Conservation (phyloP, 2,113 vertebrate species). For the Pterophyllum scalare region DNA sequence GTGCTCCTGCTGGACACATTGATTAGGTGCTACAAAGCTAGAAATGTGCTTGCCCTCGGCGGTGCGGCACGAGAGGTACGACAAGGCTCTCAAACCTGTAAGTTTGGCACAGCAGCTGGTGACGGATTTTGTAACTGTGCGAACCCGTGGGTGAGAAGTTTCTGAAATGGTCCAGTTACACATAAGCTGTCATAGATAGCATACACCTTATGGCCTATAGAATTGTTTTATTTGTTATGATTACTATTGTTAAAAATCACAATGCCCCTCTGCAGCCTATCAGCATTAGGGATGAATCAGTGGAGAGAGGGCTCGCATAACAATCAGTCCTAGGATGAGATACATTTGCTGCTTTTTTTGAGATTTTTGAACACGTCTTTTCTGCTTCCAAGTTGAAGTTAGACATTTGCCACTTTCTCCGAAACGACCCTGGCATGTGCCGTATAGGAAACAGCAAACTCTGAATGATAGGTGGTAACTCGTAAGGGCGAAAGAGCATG, state of each 20-base stretch:
- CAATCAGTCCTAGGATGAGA: neutral
- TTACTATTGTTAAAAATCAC: neutral
- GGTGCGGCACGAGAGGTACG: constrained; percentile 9
- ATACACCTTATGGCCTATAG: neutral
- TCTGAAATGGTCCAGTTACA: neutral
- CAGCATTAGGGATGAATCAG: neutral
- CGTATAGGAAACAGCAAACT: neutral
- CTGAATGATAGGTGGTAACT: neutral
- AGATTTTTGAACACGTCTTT: neutral
- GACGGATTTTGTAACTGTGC: constrained; percentile 18
- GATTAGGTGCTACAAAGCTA: constrained; percentile 35
- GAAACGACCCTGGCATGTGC: neutral
- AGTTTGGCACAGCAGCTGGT: neutral
- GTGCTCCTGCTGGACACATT: constrained; percentile 34
- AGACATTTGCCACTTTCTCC: neutral
- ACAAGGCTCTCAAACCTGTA: neutral
- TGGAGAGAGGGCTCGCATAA: neutral
- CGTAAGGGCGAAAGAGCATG: neutral
- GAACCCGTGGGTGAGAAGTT: neutral
- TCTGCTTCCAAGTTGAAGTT: neutral
- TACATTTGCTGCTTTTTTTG: constrained; percentile 5
- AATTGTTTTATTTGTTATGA: neutral
- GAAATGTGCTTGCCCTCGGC: constrained; percentile 10
- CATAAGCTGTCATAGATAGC: neutral
- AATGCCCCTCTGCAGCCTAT: neutral